A percentile compares a stretch with the other conserved stretches of the same genome.
Conservation (phyloP, 2,797 vertebrate genomes). For the Hapalemur alaotrensis region DNA sequence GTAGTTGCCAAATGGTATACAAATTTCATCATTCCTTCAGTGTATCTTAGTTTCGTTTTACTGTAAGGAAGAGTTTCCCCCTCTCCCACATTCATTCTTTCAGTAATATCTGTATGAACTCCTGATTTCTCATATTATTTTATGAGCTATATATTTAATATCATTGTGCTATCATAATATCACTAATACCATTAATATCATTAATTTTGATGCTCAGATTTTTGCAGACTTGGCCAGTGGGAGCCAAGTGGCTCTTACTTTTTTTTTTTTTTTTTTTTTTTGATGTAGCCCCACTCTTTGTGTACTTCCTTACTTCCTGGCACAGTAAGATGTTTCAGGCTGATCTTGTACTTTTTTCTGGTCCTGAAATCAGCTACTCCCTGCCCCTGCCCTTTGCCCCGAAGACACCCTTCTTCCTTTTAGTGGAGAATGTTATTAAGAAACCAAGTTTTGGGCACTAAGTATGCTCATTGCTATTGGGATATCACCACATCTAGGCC, state of each 20-base stretch:
- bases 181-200: not conserved
- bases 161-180: not conserved
- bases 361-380: not conserved
- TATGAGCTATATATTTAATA: not conserved
- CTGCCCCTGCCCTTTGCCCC: fast-evolving
- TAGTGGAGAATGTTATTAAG: not conserved
- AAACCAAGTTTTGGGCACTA: not conserved
- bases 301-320: not conserved
- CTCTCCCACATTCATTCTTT: not conserved
- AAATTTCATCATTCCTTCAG: not conserved
- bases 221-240: not conserved
- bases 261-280: not conserved
- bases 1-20: not conserved
- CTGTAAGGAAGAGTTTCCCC: not conserved
- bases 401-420: not conserved
- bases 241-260: not conserved
- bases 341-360: not conserved
- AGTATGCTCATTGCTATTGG: not conserved
- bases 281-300: not conserved
- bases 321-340: not conserved
- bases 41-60: slow-evolving; percentile 21
- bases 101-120: not conserved
- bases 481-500: not conserved
- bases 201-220: not conserved
- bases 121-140: not conserved